These are phyloP conservation scores for Uropetala carovei DNA, from an alignment of 2,888 invertebrate species.

Conservation along the genomic window DNA sequence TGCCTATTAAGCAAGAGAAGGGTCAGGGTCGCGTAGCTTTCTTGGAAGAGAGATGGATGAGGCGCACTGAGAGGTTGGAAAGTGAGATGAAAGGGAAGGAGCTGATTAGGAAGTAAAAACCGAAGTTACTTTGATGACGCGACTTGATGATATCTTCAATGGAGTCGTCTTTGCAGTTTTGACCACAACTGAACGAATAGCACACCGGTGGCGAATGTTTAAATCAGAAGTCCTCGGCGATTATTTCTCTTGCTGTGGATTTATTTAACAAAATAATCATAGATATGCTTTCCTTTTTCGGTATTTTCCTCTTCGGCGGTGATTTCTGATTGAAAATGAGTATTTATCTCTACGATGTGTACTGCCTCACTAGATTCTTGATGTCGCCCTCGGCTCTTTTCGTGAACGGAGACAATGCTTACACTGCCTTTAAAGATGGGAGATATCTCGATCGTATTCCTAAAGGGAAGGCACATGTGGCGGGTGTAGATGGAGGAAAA, in stretches of 20 bases:
- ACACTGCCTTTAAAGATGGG: background rate
- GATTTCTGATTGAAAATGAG: background rate
- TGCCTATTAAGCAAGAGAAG: conserved; percentile 26
- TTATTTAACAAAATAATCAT: background rate
- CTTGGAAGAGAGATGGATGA: conserved; percentile 12
- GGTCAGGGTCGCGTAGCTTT: background rate
- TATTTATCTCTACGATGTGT: too few relatives aligned
- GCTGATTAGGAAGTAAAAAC: conserved; percentile 18
- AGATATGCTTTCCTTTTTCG: background rate
- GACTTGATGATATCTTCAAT: background rate
- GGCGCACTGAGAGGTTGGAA: background rate
- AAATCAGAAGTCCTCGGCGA: background rate
- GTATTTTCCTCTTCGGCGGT: background rate
- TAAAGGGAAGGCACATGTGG: background rate
- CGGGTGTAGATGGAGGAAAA: background rate
- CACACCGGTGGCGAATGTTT: background rate
- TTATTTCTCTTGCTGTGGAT: background rate
- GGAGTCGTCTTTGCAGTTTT: background rate
- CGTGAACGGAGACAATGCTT: conserved; percentile 15
- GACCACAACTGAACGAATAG: background rate
- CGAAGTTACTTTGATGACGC: conserved; percentile 11
- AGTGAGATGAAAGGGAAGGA: conserved; percentile 32
- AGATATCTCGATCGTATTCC: background rate
- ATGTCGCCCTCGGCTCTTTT: background rate
- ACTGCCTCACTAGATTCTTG: too few relatives aligned